Conservation (phyloP, 2,113 vertebrate genomes). For the Thunnus thynnus region DNA sequence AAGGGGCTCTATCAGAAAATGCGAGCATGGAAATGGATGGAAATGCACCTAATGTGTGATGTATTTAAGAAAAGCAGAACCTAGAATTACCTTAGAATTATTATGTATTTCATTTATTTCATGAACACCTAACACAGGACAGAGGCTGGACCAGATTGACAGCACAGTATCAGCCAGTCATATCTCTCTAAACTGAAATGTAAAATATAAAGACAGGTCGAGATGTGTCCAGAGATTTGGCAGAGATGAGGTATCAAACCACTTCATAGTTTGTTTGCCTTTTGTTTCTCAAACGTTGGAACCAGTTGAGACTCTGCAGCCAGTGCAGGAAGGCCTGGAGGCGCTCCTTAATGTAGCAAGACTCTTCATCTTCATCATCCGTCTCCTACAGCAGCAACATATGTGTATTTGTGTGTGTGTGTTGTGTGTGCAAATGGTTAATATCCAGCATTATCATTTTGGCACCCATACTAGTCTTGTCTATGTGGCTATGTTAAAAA, state of each 20-base stretch:
- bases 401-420: conserved; percentile 18
- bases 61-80: too few species aligned
- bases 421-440: neutral
- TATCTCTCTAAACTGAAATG: neutral
- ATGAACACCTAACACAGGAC: too few species aligned
- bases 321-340: conserved; percentile 86
- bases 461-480: neutral
- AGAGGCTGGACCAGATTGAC: too few species aligned
- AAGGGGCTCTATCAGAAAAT: too few species aligned
- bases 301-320: conserved; percentile 81
- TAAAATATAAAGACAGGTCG: neutral
- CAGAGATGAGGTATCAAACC: conserved; percentile 45
- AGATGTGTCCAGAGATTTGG: conserved; percentile 75
- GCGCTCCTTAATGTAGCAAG: conserved; percentile 81
- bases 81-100: too few species aligned
- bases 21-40: too few species aligned
- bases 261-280: conserved; percentile 89
- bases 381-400: conserved; percentile 74
- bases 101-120: too few species aligned
- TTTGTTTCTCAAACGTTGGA: conserved; percentile 83
- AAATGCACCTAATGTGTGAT: too few species aligned
- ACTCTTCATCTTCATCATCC: conserved; percentile 82
- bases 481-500: too few species aligned
- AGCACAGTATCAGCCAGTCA: conserved; percentile 1
- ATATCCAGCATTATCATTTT: conserved; percentile 3